Evolutionary conservation across 2,888 invertebrate species (phyloP).

Genomic region (Ochropleura plecta): DNA sequence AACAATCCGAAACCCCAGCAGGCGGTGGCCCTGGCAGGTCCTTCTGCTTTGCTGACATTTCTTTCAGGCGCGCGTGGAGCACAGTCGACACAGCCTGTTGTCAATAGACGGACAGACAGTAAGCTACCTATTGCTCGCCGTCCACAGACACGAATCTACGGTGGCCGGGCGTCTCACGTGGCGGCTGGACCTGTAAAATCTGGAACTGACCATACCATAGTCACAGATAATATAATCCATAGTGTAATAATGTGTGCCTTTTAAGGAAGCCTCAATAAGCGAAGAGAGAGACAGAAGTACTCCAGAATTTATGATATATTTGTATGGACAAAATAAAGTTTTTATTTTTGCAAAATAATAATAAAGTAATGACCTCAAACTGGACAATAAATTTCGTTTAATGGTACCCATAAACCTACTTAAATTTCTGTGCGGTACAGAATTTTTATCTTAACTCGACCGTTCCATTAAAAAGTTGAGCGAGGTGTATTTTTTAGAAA

Average conservation of each 20-base stretch:
- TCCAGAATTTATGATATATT: neutral
- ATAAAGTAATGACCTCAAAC: slow-evolving; percentile 17
- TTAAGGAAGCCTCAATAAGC: neutral
- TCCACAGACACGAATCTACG: too few species aligned
- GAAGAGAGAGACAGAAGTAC: neutral
- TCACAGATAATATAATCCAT: neutral
- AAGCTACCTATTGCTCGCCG: too few species aligned
- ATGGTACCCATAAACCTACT: slow-evolving; percentile 56
- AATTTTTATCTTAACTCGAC: slow-evolving; percentile 58
- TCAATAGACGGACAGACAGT: too few species aligned
- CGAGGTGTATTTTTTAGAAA: slow-evolving; percentile 19
- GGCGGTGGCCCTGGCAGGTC: too few species aligned
- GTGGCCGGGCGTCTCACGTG: too few species aligned
- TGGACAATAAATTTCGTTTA: slow-evolving; percentile 53
- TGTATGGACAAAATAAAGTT: neutral
- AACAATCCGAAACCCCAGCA: too few species aligned
- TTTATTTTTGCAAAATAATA: slow-evolving; percentile 23
- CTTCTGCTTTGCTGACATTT: too few species aligned
- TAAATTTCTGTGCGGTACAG: slow-evolving; percentile 47
- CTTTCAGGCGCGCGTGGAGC: too few species aligned
- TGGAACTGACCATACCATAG: neutral
- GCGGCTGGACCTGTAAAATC: too few species aligned
- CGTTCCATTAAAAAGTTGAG: slow-evolving; percentile 51
- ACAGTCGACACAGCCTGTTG: too few species aligned
- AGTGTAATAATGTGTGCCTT: neutral